Conservation (phyloP, 2,113 vertebrate genomes). For the Thymallus thymallus region DNA sequence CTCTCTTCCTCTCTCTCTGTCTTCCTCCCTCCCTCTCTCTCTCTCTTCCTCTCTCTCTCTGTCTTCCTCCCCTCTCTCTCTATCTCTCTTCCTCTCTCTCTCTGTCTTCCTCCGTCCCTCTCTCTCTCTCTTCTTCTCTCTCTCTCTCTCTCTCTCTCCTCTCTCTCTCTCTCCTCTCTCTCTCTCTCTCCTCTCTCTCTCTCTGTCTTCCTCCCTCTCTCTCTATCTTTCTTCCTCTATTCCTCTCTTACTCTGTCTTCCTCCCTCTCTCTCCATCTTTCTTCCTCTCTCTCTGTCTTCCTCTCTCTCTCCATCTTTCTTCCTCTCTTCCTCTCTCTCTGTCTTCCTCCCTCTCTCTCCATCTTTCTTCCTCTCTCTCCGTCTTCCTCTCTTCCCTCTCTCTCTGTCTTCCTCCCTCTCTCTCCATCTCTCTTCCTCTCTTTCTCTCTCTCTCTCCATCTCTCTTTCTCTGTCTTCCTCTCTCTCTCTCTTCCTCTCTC, state of each 20-base stretch:
- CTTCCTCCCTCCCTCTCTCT: too few relatives aligned
- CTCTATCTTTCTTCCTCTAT: background rate
- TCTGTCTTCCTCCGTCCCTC: background rate
- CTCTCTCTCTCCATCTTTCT: background rate
- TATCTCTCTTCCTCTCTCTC: background rate
- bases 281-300: constrained; percentile 2
- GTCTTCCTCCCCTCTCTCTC: background rate
- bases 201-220: constrained; percentile 91
- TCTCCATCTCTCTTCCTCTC: background rate
- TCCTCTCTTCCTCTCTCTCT: background rate
- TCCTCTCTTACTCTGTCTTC: background rate
- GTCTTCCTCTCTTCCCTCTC: background rate
- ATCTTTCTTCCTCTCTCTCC: background rate
- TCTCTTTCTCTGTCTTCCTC: background rate
- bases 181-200: constrained; percentile 38
- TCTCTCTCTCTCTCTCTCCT: background rate
- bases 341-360: background rate
- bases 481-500: background rate
- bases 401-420: background rate
- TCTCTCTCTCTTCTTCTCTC: background rate
- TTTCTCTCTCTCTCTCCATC: background rate
- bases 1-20: too few relatives aligned
- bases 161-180: too few relatives aligned
- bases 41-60: background rate
- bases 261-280: background rate